These are phyloP conservation scores for Xiphorhynchus elegans DNA, from an alignment of 2,113 vertebrate genomes.

Conservation along the genomic window DNA sequence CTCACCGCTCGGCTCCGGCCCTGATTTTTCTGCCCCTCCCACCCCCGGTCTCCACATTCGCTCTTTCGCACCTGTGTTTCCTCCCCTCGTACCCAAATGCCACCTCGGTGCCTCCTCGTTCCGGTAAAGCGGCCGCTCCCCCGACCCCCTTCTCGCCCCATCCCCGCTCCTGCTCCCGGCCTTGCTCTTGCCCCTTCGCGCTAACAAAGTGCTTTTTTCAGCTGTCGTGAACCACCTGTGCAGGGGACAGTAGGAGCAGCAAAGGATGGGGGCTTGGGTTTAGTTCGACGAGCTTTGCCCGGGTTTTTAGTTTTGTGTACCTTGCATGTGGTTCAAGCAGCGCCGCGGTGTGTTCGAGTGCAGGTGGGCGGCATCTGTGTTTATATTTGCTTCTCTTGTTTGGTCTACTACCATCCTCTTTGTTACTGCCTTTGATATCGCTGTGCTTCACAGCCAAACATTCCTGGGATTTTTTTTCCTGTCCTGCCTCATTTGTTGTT, in stretches of 20 bases:
- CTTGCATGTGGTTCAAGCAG: accelerated
- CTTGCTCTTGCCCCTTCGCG: not conserved
- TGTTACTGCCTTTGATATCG: not conserved
- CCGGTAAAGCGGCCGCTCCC: not conserved
- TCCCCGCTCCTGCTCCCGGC: not conserved
- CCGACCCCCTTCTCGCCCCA: accelerated
- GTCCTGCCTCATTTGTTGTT: not conserved
- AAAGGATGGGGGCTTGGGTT: not conserved
- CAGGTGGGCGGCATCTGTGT: not conserved
- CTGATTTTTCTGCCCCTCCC: not conserved
- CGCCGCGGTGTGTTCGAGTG: accelerated
- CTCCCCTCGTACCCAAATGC: not conserved
- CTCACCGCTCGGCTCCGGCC: accelerated
- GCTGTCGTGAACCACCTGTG: not conserved
- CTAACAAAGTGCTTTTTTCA: not conserved
- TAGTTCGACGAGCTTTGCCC: not conserved
- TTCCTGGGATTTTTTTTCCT: not conserved
- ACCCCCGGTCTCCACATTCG: not conserved
- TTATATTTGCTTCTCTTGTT: not conserved
- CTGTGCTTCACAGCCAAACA: not conserved
- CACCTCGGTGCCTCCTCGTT: not conserved
- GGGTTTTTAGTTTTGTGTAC: not conserved
- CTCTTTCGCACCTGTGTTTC: not conserved
- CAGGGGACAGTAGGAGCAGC: not conserved
- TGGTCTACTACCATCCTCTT: not conserved